Percentiles rank a stretch among this genome's conserved stretches.
Conservation (phyloP, 2,888 invertebrate species). For the Macaria liturata region DNA sequence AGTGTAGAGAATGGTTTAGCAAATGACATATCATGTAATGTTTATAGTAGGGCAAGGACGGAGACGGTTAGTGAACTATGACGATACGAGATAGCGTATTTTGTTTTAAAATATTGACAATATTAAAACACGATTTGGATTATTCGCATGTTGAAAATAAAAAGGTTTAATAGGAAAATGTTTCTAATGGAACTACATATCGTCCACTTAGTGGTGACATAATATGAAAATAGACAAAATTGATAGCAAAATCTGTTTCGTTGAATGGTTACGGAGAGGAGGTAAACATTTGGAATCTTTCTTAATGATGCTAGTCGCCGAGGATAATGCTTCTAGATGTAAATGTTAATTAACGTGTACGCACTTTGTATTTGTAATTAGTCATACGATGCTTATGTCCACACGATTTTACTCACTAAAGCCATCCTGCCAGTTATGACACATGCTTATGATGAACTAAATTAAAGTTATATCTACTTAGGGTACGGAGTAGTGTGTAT, state of each 20-base stretch:
- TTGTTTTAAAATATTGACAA: slow-evolving; percentile 73
- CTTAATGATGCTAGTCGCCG: slow-evolving; percentile 77
- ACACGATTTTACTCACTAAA: slow-evolving; percentile 76
- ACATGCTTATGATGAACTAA: slow-evolving; percentile 80
- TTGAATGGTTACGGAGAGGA: slow-evolving; percentile 35
- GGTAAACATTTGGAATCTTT: slow-evolving; percentile 78
- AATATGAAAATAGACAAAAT: slow-evolving; percentile 54
- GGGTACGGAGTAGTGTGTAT: slow-evolving; percentile 79
- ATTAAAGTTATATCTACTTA: slow-evolving; percentile 74
- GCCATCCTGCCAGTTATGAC: slow-evolving; percentile 81
- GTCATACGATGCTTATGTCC: slow-evolving; percentile 80
- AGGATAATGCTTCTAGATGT: slow-evolving; percentile 74
- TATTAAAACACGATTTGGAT: slow-evolving; percentile 63
- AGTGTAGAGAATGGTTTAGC: slow-evolving; percentile 65
- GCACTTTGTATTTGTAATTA: slow-evolving; percentile 71
- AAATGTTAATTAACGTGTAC: slow-evolving; percentile 72
- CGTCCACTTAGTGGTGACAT: slow-evolving; percentile 77
- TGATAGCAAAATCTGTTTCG: slow-evolving; percentile 35
- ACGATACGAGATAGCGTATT: slow-evolving; percentile 54
- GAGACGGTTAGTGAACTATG: slow-evolving; percentile 66
- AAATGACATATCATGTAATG: slow-evolving; percentile 81
- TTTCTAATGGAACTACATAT: slow-evolving; percentile 73
- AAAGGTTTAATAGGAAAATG: slow-evolving; percentile 79
- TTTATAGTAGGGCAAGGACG: slow-evolving; percentile 53
- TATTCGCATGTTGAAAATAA: slow-evolving; percentile 71